Percentiles rank a stretch among this genome's conserved stretches.
phyloP scores from a whole-genome alignment of 2,888 invertebrate genomes.

The Fabriciana adippe region DNA sequence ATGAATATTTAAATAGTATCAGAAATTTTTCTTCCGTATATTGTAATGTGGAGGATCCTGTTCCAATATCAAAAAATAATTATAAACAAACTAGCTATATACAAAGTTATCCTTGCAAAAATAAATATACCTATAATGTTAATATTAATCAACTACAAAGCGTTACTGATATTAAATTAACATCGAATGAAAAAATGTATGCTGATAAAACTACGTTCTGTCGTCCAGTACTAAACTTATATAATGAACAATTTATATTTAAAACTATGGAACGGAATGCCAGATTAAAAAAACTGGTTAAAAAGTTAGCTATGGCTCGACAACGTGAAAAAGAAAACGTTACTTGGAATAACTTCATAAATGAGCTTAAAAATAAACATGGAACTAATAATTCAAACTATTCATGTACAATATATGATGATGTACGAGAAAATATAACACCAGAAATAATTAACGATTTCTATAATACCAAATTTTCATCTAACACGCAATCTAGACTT shows the following conservation, averaged over 20 bases:
- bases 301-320: slow-evolving; percentile 51
- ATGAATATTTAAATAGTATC: slow-evolving; percentile 1
- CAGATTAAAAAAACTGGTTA: slow-evolving; percentile 54
- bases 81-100: not conserved
- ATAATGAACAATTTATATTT: slow-evolving; percentile 52
- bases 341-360: slow-evolving; percentile 65
- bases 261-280: slow-evolving; percentile 57
- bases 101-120: slow-evolving; percentile 11
- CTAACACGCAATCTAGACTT: slow-evolving; percentile 43
- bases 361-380: slow-evolving; percentile 59
- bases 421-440: slow-evolving; percentile 18
- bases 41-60: not conserved
- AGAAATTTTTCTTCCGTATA: not conserved
- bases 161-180: slow-evolving; percentile 5
- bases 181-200: slow-evolving; percentile 38
- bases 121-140: not conserved
- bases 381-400: slow-evolving; percentile 26
- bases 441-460: slow-evolving; percentile 48
- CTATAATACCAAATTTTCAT: slow-evolving; percentile 43
- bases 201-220: slow-evolving; percentile 58
- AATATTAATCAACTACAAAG: not conserved
- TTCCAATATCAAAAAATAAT: not conserved
- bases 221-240: slow-evolving; percentile 49
- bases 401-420: not conserved
- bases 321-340: slow-evolving; percentile 57